Base-by-base conservation (phyloP, 2,888 invertebrate genomes). In the Hydraecia micacea region DNA sequence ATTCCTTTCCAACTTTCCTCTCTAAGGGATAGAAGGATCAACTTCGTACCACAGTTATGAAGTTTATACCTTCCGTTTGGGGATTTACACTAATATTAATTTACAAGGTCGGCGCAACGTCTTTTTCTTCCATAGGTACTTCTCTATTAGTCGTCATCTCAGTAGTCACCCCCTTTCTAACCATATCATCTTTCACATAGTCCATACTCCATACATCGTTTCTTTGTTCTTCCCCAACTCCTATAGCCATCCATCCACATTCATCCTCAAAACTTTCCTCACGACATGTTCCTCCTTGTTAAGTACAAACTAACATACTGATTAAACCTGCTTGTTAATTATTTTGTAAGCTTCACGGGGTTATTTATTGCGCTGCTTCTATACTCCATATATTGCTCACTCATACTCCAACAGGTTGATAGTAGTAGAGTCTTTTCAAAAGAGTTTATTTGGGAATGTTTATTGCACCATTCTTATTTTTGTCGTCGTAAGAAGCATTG, bases 1-100 rank as follows among this genome's bases (percentile, higher is more conserved):
- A 68, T 63, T 18, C 63, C 32, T 69, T 32, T 46, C 25, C 36
- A 78, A 69, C 28, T 55, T 65, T 8, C 68, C 2, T 69, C 70
- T 70, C 21, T 4, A 58, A 21, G 63, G 78, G 39, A 46, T 46
- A 46, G 52, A 46, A 7, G 9, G 36, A 15, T 11, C 52, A 63
- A 78, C 28, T 68, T 68, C 3, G 39, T 36, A 18, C 32, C 39
- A 25, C 9, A 8, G 0, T 46, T 65, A 46, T 65, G 18, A 65
- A 77, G 52, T 77, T 63, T 5, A 15, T 46, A n/a, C 42, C 9
- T 21, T 39, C 39, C 32, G 77, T 63, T 69, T 63, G 42, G 13
- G 49, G 52, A 62, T 76, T 42, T 8, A 28, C 18, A 46, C 13
- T 9, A 62, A 55, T 49, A 52, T 36, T 68, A 11, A 67, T 67